Percentiles rank a stretch among this genome's conserved stretches.
phyloP scores from a whole-genome alignment of 2,113 vertebrate genomes.

The Setophaga coronata region DNA sequence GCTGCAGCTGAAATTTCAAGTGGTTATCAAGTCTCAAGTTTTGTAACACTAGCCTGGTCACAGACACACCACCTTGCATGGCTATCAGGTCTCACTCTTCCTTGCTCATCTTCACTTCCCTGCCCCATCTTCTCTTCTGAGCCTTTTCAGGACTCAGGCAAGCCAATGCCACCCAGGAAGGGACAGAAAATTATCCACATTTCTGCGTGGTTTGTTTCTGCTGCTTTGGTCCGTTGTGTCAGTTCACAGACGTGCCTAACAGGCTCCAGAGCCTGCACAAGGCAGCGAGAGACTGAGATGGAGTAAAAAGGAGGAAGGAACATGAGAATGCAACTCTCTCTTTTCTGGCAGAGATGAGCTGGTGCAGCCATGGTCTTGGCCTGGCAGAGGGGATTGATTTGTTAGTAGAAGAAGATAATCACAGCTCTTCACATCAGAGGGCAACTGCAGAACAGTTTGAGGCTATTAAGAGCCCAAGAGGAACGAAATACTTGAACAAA shows the following conservation, averaged over 20 bases:
- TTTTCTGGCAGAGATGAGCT: not conserved
- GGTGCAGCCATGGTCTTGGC: not conserved
- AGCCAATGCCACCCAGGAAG: not conserved
- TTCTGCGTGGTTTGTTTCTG: not conserved
- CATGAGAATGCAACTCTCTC: not conserved
- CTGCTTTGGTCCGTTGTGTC: not conserved
- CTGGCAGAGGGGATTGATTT: not conserved
- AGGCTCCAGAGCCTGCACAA: not conserved
- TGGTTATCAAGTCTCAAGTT: not conserved
- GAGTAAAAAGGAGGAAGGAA: not conserved
- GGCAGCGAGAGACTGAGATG: accelerated
- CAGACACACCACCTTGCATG: not conserved
- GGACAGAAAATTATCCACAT: not conserved
- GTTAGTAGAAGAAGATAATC: not conserved
- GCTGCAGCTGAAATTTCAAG: conserved; percentile 35
- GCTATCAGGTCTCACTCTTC: not conserved
- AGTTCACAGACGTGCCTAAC: not conserved
- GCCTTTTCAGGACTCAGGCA: not conserved
- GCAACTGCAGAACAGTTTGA: not conserved
- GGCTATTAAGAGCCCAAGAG: not conserved
- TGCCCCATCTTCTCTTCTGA: not conserved
- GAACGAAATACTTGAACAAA: not conserved
- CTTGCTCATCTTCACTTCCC: not conserved
- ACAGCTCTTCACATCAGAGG: not conserved
- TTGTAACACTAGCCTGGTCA: not conserved